Evolutionary conservation across 1,140 invertebrate species (phyloP), one percentile per base, ranked within the genome.

Genomic region (Bacillus rossius): DNA sequence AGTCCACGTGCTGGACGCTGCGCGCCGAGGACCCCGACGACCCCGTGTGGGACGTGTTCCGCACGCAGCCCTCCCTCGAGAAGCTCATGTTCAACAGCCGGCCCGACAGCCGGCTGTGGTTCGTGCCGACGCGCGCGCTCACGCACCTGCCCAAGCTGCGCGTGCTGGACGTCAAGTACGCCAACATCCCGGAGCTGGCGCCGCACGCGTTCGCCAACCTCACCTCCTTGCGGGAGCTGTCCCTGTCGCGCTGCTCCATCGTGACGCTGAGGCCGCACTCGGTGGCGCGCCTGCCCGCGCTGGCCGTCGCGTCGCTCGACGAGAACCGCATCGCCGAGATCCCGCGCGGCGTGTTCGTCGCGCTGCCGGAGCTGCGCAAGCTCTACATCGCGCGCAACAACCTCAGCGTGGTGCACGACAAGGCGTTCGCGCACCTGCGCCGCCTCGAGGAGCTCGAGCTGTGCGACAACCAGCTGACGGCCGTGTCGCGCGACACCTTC

Each of bases 311-410:
- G 52, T 84, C 81, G 69, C 72, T 91, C 55, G 82, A 85, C 57
- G 82, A 86, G 48, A 91, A 91, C 69, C 76, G 77, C 61, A 84
- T 91, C 42, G 71, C 78, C 1, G 86, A 87, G 68, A 81, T 91
- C 45, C 81, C 83, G 57, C 80, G 83, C 41, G 79, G 84, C 60
- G 82, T 83, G 0, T 90, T 92, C 69, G 77, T 81, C 2, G 81
- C 86, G 66, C 66, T 91, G 17, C 85, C 86, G 0, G 77, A 77
- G n/a, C 73, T 91, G 51, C 78, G 80, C 50, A 80, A 81, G 48
- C 73, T 92, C 10, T 79, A 77, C 59, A 72, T 91, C 25, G 83
- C 83, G 51, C 77, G 80, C 17, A 91, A 91, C 69, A 86, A 87
- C 66, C 83, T 91, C 48, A 81, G 81, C n/a, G 75, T 79, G 8